Conservation (phyloP, 2,113 vertebrate species). For the Heptranchias perlo region DNA sequence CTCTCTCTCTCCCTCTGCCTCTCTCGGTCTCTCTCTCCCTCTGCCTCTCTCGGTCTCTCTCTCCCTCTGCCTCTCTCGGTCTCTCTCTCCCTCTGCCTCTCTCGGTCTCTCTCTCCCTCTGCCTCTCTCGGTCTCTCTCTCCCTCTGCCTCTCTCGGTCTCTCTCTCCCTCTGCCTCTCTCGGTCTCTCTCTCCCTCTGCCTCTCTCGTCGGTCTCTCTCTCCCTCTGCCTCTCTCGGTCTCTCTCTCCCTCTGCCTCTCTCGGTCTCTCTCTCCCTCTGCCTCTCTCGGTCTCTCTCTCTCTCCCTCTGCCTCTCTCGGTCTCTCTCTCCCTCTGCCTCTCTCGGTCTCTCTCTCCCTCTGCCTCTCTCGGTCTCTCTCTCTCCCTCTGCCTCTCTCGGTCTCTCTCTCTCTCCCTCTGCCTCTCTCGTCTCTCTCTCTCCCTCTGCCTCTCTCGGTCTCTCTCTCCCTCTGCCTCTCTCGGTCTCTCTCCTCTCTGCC, state of each 20-base stretch:
- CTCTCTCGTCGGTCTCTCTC: no score
- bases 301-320: slow-evolving; percentile 18
- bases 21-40: neutral
- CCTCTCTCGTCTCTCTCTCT: neutral
- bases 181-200: neutral
- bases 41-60: no score
- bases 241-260: neutral
- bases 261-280: neutral
- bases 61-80: neutral
- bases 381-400: neutral
- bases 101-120: neutral
- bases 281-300: neutral
- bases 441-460: neutral
- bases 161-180: neutral
- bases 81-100: no score
- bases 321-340: no score
- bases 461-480: neutral
- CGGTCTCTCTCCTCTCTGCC: no score
- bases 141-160: no score
- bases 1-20: neutral
- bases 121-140: neutral
- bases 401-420: neutral
- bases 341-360: no score
- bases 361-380: neutral
- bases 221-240: neutral